Conservation (phyloP, 2,113 vertebrate genomes). For the Tupaia chinensis region DNA sequence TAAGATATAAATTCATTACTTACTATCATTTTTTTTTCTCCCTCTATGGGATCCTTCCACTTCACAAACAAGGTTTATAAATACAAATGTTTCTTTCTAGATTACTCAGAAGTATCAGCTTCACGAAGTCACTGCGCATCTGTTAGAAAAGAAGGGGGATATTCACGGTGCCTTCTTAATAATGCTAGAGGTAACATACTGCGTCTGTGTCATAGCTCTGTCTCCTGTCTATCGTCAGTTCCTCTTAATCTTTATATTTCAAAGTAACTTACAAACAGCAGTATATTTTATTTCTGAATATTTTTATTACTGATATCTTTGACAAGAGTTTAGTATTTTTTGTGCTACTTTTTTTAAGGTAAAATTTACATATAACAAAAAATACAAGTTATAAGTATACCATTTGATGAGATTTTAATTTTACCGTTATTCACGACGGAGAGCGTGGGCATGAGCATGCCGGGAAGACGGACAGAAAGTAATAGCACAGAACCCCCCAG, state of each 20-base stretch:
- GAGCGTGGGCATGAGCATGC: no score
- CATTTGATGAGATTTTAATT: neutral
- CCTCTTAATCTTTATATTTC: slow-evolving; percentile 43
- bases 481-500: no score
- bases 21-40: neutral
- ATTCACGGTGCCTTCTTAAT: slow-evolving; percentile 94
- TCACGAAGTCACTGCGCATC: slow-evolving; percentile 92
- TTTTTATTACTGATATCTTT: slow-evolving; percentile 35
- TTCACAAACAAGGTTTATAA: slow-evolving; percentile 11
- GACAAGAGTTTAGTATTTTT: neutral
- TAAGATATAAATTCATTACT: neutral
- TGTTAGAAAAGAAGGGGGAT: slow-evolving; percentile 97
- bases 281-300: slow-evolving; percentile 36
- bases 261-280: neutral
- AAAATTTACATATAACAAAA: slow-evolving; percentile 18
- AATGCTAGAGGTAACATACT: slow-evolving; percentile 91
- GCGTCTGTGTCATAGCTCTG: neutral
- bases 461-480: no score
- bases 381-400: neutral
- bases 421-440: no score
- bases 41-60: neutral
- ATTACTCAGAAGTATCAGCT: slow-evolving; percentile 92
- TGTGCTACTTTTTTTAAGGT: neutral
- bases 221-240: neutral
- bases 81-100: slow-evolving; percentile 84